Conservation (phyloP, 2,888 invertebrate species). For the Ashinkailepas kermadecensis region DNA sequence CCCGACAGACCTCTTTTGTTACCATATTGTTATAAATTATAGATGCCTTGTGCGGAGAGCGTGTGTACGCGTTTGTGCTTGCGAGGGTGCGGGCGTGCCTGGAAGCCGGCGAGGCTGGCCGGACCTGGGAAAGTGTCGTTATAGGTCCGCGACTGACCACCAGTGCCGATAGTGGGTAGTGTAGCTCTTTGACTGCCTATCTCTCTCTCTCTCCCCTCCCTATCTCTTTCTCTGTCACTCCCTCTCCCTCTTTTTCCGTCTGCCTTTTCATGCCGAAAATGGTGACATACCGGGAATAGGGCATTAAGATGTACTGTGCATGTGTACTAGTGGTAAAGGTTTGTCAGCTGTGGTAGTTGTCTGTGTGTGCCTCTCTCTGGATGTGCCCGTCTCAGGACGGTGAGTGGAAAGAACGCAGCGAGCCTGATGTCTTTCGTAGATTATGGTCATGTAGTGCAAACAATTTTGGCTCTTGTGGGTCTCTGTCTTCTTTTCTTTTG, state of each 20-base stretch:
- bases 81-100: neutral
- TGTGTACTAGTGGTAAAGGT: neutral
- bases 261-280: neutral
- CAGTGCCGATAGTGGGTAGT: neutral
- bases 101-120: too few species aligned
- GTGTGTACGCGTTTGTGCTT: neutral
- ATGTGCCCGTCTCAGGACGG: neutral
- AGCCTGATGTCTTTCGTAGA: neutral
- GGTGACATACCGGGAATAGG: neutral
- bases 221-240: neutral
- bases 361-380: neutral
- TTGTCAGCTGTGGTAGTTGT: neutral
- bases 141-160: neutral
- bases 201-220: too few species aligned
- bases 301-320: constrained; percentile 10
- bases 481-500: neutral
- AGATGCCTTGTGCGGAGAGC: neutral
- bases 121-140: too few species aligned
- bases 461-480: too few species aligned
- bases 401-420: too few species aligned
- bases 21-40: constrained; percentile 22
- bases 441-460: too few species aligned
- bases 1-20: constrained; percentile 15
- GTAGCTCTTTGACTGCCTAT: neutral
- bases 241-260: neutral